Evolutionary conservation across 2,113 vertebrate genomes (phyloP).

Genomic region (Pterophyllum scalare): DNA sequence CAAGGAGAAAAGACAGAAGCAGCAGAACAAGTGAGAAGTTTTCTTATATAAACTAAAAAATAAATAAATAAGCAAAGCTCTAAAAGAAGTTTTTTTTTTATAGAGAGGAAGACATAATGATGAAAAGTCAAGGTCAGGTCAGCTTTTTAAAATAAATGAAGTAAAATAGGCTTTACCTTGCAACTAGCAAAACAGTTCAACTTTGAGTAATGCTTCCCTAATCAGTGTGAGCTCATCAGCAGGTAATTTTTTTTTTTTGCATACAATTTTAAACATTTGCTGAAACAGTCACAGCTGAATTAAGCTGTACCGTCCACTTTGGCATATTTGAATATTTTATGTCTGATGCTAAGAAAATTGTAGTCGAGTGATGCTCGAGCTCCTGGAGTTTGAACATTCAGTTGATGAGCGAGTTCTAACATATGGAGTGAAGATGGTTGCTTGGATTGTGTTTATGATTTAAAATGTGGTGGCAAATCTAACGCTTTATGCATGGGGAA

Average conservation of each 20-base stretch:
- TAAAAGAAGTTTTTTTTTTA: not conserved
- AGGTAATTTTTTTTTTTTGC: not conserved
- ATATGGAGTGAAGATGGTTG: not conserved
- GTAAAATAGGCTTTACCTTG: not conserved
- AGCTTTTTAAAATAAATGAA: not conserved
- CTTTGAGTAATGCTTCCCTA: not conserved
- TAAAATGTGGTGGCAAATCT: not conserved
- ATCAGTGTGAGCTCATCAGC: not conserved
- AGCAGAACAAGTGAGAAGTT: not conserved
- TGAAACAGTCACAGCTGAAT: not conserved
- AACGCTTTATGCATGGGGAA: not conserved
- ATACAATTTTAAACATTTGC: not conserved
- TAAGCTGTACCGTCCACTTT: not conserved
- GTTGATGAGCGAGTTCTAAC: not conserved
- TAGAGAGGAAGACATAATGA: not conserved
- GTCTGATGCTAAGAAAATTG: not conserved
- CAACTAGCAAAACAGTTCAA: not conserved
- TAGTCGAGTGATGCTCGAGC: not conserved
- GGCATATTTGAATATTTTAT: too few relatives aligned
- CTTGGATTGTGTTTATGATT: not conserved
- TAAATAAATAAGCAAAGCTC: not conserved
- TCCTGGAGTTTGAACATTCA: not conserved
- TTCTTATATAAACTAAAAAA: not conserved
- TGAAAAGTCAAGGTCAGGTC: not conserved
- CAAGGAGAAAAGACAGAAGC: not conserved